A percentile compares a stretch with the other conserved stretches of the same genome.
Evolutionary conservation across 2,113 vertebrate genomes (phyloP).

Genomic region (Atherinomorus stipes): DNA sequence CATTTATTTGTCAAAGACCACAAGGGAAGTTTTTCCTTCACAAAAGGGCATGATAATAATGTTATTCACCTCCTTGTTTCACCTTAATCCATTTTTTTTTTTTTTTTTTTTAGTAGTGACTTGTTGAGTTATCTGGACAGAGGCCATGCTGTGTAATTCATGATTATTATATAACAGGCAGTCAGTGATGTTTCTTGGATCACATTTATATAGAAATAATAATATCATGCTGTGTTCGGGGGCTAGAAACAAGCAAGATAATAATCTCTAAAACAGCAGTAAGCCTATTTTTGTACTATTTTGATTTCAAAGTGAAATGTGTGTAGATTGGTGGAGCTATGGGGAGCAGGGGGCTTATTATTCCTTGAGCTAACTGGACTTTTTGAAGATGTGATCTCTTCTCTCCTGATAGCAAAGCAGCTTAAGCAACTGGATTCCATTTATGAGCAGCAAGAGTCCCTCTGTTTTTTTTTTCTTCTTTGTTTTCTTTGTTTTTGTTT

Average conservation of each 20-base stretch:
- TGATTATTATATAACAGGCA: slow-evolving; percentile 28
- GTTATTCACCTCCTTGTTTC: not conserved
- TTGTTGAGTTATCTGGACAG: slow-evolving; percentile 13
- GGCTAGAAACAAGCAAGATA: slow-evolving; percentile 4
- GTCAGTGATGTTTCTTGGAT: slow-evolving; percentile 5
- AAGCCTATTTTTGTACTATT: slow-evolving; percentile 9
- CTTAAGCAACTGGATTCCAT: slow-evolving; percentile 33
- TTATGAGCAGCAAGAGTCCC: slow-evolving; percentile 39
- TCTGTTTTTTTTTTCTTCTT: too few relatives aligned
- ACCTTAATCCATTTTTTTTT: not conserved
- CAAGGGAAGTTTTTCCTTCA: too few relatives aligned
- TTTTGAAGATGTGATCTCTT: slow-evolving; percentile 46
- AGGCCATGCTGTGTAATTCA: not conserved
- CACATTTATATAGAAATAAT: slow-evolving; percentile 21
- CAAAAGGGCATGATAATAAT: too few relatives aligned
- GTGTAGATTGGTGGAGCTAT: not conserved
- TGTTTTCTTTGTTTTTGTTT: too few relatives aligned
- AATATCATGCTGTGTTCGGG: slow-evolving; percentile 16
- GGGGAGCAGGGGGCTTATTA: slow-evolving; percentile 23
- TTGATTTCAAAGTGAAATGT: slow-evolving; percentile 38
- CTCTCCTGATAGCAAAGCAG: slow-evolving; percentile 26
- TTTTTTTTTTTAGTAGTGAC: slow-evolving; percentile 11
- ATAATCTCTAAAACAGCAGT: slow-evolving; percentile 30
- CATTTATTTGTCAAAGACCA: too few relatives aligned
- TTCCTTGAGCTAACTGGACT: slow-evolving; percentile 22